phyloP scores from a whole-genome alignment of 2,113 vertebrate genomes.

The Numida meleagris region DNA sequence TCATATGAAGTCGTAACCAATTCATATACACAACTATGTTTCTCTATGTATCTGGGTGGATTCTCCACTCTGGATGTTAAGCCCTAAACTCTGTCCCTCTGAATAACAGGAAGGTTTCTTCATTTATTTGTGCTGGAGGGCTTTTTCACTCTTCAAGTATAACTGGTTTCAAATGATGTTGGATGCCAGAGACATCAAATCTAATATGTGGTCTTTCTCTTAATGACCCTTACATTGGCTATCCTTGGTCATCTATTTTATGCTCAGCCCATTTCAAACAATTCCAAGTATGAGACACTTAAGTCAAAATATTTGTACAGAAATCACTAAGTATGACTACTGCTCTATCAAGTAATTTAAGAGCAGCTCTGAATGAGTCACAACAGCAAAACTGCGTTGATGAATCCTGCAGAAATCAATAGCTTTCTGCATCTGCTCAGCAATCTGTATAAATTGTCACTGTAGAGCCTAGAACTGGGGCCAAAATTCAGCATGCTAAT shows the following conservation, averaged over 20 bases:
- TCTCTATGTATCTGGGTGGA: neutral
- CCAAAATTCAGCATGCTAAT: neutral
- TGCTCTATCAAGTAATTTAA: constrained; percentile 8
- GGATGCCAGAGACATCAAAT: neutral
- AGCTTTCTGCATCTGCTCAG: neutral
- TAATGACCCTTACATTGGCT: neutral
- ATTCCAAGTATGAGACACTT: neutral
- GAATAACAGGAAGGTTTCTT: neutral
- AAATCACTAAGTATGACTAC: neutral
- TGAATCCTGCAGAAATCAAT: constrained; percentile 7
- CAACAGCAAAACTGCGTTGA: neutral
- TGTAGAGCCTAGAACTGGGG: neutral
- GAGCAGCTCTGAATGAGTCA: constrained; percentile 5
- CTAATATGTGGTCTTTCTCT: neutral
- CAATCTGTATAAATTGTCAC: neutral
- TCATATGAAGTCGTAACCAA: neutral
- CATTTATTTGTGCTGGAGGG: neutral
- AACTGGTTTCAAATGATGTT: neutral
- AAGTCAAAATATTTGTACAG: neutral
- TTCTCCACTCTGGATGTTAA: neutral
- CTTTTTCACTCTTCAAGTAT: neutral
- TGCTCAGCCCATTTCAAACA: neutral
- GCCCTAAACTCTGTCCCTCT: neutral
- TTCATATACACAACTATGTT: neutral
- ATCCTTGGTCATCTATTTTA: constrained; percentile 4